Conservation (phyloP, 1,140 invertebrate species). For the Penaeus chinensis region DNA sequence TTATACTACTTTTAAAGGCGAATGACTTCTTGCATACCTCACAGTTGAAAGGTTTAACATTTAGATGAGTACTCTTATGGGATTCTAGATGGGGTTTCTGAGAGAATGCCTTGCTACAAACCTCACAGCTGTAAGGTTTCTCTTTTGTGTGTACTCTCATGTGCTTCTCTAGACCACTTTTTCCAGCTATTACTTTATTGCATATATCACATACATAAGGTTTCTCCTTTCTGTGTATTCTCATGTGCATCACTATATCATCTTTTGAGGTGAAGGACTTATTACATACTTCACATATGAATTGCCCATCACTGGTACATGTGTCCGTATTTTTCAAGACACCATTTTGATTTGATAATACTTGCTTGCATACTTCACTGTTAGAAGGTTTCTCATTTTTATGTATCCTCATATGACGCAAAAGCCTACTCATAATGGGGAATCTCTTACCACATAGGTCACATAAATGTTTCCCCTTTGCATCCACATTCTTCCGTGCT, state of each 20-base stretch:
- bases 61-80: not conserved
- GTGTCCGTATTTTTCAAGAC: too few relatives aligned
- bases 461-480: too few relatives aligned
- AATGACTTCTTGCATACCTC: conserved; percentile 7
- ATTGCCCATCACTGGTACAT: not conserved
- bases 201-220: conserved; percentile 6
- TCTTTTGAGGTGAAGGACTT: not conserved
- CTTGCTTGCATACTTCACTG: too few relatives aligned
- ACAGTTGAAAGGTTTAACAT: conserved; percentile 1
- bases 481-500: too few relatives aligned
- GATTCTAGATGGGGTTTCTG: not conserved
- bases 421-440: not conserved
- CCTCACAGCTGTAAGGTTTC: not conserved
- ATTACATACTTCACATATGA: not conserved
- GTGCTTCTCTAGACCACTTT: not conserved
- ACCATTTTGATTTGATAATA: too few relatives aligned
- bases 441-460: too few relatives aligned
- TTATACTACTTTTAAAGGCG: not conserved
- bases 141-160: not conserved
- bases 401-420: conserved; percentile 8
- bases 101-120: not conserved
- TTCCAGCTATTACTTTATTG: conserved; percentile 2
- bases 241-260: not conserved
- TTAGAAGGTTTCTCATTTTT: not conserved
- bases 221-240: not conserved